Percentiles rank a stretch among this genome's conserved stretches.
phyloP scores from a whole-genome alignment of 2,113 vertebrate genomes.

The Sebastes schlegelii region DNA sequence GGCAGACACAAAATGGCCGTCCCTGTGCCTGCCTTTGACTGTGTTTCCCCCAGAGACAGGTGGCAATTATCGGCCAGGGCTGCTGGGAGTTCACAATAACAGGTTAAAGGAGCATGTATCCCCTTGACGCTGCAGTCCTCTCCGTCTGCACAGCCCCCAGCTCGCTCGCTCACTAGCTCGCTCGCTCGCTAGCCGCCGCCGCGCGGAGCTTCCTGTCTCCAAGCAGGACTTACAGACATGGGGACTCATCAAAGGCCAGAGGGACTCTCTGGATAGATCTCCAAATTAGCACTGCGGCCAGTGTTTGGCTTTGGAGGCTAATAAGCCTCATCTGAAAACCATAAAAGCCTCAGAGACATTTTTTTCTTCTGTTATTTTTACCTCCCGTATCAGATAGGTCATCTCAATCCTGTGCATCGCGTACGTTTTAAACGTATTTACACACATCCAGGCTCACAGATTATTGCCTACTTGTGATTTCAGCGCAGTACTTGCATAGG shows the following conservation, averaged over 20 bases:
- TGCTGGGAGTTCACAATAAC: slow-evolving; percentile 86
- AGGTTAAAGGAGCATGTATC: slow-evolving; percentile 85
- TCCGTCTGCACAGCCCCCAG: slow-evolving; percentile 68
- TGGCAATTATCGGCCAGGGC: slow-evolving; percentile 84
- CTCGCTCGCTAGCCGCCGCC: slow-evolving; percentile 26
- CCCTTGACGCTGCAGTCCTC: slow-evolving; percentile 77
- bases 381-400: not conserved
- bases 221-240: slow-evolving; percentile 63
- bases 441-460: slow-evolving; percentile 11
- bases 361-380: slow-evolving; percentile 24
- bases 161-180: slow-evolving; percentile 48
- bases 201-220: slow-evolving; percentile 75
- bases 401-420: not conserved
- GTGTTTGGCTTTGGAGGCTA: slow-evolving; percentile 52
- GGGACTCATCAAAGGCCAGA: slow-evolving; percentile 66
- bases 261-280: slow-evolving; percentile 59
- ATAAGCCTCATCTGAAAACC: slow-evolving; percentile 46
- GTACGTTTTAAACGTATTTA: slow-evolving; percentile 35
- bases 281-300: slow-evolving; percentile 68
- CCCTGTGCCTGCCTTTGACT: slow-evolving; percentile 75
- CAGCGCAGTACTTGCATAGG: slow-evolving; percentile 5
- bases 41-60: slow-evolving; percentile 78
- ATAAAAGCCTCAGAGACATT: not conserved
- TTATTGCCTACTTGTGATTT: slow-evolving; percentile 41
- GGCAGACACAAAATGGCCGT: slow-evolving; percentile 79